phyloP scores from a whole-genome alignment of 2,113 vertebrate genomes.

The Pleuronectes platessa region DNA sequence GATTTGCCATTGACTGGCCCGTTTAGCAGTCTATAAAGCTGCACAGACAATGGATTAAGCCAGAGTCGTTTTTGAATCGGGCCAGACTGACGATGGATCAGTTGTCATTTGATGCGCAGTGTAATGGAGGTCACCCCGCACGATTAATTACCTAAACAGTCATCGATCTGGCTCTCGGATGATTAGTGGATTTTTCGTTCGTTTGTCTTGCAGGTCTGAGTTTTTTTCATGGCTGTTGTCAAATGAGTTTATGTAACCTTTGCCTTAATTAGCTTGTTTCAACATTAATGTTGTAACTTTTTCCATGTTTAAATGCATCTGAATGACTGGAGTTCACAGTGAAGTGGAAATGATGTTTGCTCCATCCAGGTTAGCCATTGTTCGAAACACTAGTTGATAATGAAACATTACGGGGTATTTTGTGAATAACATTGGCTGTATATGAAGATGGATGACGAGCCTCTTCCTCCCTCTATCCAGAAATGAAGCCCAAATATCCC shows the following conservation, averaged over 20 bases:
- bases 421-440: too few species aligned
- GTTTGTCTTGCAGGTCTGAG: not conserved
- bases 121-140: not conserved
- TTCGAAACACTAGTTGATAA: too few species aligned
- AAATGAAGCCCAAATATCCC: not conserved
- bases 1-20: not conserved
- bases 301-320: not conserved
- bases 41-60: not conserved
- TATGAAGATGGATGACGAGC: too few species aligned
- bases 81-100: not conserved
- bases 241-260: too few species aligned
- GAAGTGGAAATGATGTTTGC: too few species aligned
- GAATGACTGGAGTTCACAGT: not conserved
- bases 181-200: not conserved
- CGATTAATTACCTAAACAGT: not conserved
- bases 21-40: not conserved
- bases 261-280: not conserved
- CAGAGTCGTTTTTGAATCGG: not conserved
- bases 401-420: too few species aligned
- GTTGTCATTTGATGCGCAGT: not conserved
- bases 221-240: not conserved
- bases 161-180: not conserved
- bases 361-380: too few species aligned
- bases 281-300: not conserved
- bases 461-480: not conserved